These are phyloP conservation scores for Bombus sibiricus DNA, from an alignment of 1,140 invertebrate species.

Conservation along the genomic window DNA sequence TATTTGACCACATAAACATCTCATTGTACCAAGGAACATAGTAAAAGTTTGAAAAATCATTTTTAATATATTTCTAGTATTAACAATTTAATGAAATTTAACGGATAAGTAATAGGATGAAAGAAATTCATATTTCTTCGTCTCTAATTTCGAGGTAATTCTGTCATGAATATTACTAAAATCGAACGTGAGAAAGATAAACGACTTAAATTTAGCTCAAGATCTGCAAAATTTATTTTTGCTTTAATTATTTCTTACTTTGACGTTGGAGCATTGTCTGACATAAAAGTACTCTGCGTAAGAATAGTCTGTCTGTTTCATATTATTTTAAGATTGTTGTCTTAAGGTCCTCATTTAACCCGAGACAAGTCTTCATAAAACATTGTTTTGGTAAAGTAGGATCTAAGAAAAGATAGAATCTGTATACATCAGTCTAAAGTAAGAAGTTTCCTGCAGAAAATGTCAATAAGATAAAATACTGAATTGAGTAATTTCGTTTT, in stretches of 20 bases:
- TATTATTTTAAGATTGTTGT: background rate
- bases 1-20: no score
- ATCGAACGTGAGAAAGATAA: background rate
- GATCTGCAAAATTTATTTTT: background rate
- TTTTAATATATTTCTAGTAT: no score
- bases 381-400: background rate
- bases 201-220: background rate
- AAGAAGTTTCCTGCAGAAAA: no score
- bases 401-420: no score
- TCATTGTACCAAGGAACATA: no score
- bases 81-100: background rate
- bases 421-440: no score
- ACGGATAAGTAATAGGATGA: background rate
- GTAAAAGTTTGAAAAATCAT: no score
- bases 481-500: no score
- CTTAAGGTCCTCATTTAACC: background rate
- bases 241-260: background rate
- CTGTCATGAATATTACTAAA: background rate
- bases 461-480: no score
- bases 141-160: background rate
- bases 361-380: background rate
- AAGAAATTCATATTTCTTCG: background rate
- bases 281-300: background rate
- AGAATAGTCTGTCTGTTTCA: background rate
- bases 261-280: background rate